Conservation (phyloP, 2,888 invertebrate species). For the Liodrosophila aerea region DNA sequence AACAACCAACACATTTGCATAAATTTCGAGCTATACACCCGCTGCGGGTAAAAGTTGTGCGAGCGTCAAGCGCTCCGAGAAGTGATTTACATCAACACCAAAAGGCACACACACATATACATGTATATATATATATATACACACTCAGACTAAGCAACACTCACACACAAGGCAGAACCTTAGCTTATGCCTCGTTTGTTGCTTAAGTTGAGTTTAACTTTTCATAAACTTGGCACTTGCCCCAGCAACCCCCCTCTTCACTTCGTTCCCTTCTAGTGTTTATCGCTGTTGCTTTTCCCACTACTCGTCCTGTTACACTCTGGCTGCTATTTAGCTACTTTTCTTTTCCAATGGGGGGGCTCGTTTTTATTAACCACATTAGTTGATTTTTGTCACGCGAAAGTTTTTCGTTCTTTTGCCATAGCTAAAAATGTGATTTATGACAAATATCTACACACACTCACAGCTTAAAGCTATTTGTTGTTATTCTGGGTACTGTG, state of each 20-base stretch:
- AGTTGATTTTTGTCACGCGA: constrained; percentile 80
- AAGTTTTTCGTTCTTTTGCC: constrained; percentile 40
- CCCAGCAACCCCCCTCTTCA: constrained; percentile 2
- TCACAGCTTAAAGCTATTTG: constrained; percentile 29
- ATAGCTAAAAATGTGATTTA: constrained; percentile 64
- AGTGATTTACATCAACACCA: constrained; percentile 71
- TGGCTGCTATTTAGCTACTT: constrained; percentile 45
- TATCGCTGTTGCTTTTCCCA: too few relatives aligned
- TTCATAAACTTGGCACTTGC: constrained; percentile 71
- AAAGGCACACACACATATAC: neutral
- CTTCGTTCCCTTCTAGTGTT: too few relatives aligned
- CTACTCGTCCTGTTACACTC: constrained; percentile 20
- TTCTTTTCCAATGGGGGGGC: constrained; percentile 21
- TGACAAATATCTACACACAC: constrained; percentile 66
- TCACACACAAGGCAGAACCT: too few relatives aligned
- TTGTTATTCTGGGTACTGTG: constrained; percentile 19
- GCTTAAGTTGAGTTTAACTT: constrained; percentile 76
- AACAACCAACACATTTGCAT: constrained; percentile 71
- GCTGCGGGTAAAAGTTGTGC: constrained; percentile 62
- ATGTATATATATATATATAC: neutral
- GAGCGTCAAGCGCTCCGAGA: constrained; percentile 44
- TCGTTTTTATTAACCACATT: constrained; percentile 72
- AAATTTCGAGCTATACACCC: constrained; percentile 56
- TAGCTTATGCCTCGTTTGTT: constrained; percentile 45
- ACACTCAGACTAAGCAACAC: neutral